These are phyloP conservation scores for Acrocephalus arundinaceus DNA, from an alignment of 2,113 vertebrate species.

Conservation along the genomic window DNA sequence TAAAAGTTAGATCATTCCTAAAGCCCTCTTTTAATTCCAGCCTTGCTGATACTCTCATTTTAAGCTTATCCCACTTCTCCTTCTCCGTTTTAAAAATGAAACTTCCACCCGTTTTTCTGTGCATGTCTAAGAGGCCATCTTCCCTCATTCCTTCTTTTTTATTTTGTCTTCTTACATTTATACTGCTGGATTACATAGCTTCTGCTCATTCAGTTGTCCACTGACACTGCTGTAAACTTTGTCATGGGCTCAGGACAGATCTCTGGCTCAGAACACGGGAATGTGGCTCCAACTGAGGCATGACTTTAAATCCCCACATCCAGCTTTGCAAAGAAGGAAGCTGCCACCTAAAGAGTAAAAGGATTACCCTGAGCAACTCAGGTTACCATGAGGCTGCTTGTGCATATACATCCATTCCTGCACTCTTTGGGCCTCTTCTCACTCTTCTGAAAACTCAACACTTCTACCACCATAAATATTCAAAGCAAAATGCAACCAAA, in stretches of 20 bases:
- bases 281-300: background rate
- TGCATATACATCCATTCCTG: background rate
- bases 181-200: background rate
- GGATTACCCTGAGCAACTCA: background rate
- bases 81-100: background rate
- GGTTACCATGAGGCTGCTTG: background rate
- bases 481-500: background rate
- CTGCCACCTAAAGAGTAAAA: background rate
- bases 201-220: background rate
- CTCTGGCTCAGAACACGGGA: background rate
- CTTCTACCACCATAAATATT: background rate
- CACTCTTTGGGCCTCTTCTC: background rate
- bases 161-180: background rate
- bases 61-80: background rate
- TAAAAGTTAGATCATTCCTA: slow-evolving; percentile 69
- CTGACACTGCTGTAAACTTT: background rate
- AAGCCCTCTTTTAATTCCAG: slow-evolving; percentile 62
- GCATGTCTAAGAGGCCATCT: background rate
- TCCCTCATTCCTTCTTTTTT: background rate
- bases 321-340: background rate
- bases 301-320: background rate
- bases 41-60: slow-evolving; percentile 24
- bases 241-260: background rate
- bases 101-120: background rate
- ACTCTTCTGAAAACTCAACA: background rate